Evolutionary conservation across 2,113 vertebrate genomes (phyloP).

Genomic region (Perognathus longimembris): DNA sequence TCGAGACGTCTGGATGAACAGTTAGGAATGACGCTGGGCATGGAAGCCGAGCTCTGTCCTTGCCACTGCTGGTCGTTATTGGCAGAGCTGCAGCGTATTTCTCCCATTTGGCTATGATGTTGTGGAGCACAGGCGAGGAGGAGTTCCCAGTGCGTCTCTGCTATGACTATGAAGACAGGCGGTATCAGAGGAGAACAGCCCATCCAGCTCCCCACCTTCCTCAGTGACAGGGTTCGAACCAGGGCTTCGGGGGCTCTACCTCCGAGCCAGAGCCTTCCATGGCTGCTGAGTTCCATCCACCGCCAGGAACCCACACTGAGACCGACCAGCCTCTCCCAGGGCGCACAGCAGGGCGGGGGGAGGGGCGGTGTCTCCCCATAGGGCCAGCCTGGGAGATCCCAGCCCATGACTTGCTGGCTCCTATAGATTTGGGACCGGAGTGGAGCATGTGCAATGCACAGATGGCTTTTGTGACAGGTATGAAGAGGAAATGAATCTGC

Average conservation of each 20-base stretch:
- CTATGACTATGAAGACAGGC: not conserved
- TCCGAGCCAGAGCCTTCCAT: too few relatives aligned
- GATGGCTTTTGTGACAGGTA: not conserved
- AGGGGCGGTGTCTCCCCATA: too few relatives aligned
- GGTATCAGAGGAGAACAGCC: not conserved
- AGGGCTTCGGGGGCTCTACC: too few relatives aligned
- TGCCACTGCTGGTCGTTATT: not conserved
- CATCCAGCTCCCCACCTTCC: too few relatives aligned
- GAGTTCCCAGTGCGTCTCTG: not conserved
- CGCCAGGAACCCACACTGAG: too few relatives aligned
- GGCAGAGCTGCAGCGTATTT: not conserved
- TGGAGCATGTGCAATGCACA: not conserved
- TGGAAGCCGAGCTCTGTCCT: not conserved
- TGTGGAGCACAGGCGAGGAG: not conserved
- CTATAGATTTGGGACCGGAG: not conserved
- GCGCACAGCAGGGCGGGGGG: too few relatives aligned
- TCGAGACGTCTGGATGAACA: not conserved
- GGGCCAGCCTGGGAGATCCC: too few relatives aligned
- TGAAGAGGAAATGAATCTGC: not conserved
- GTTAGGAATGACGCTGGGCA: not conserved
- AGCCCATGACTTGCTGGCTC: not conserved
- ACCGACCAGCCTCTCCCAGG: too few relatives aligned
- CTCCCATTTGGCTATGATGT: not conserved
- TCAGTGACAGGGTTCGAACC: not conserved
- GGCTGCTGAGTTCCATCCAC: too few relatives aligned